Evolutionary conservation across 2,888 invertebrate species (phyloP).

Genomic region (Beris morrisii): DNA sequence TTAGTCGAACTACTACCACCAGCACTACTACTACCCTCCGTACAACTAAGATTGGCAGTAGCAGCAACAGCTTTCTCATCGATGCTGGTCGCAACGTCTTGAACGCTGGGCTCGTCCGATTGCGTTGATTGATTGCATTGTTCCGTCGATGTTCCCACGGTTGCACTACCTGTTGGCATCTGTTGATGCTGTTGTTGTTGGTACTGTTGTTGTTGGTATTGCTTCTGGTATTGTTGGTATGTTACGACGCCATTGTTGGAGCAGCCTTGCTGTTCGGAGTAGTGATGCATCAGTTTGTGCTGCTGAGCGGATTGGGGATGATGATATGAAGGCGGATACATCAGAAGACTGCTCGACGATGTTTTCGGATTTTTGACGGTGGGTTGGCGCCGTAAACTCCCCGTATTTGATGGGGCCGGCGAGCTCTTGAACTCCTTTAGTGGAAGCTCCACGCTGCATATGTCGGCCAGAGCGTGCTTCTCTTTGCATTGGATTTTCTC

Average conservation of each 20-base stretch:
- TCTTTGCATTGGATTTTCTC: conserved; percentile 61
- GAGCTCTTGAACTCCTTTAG: conserved; percentile 65
- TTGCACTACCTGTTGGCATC: conserved; percentile 28
- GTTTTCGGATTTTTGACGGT: conserved; percentile 42
- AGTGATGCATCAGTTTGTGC: conserved; percentile 40
- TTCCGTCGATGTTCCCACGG: conserved; percentile 35
- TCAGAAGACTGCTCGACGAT: conserved; percentile 27
- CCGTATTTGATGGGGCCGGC: conserved; percentile 44
- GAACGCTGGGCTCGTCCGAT: conserved; percentile 40
- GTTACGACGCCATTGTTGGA: conserved; percentile 41
- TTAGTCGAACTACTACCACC: conserved; percentile 41
- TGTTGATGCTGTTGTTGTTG: not conserved
- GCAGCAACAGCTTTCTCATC: conserved; percentile 38
- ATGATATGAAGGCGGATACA: conserved; percentile 42
- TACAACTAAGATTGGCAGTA: not conserved
- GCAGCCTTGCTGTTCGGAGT: conserved; percentile 31
- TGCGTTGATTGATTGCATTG: conserved; percentile 44
- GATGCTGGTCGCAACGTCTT: conserved; percentile 41
- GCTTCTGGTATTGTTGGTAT: conserved; percentile 39
- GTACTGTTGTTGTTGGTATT: conserved; percentile 15
- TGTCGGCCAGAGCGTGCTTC: conserved; percentile 64
- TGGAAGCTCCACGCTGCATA: conserved; percentile 64
- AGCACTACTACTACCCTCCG: conserved; percentile 49
- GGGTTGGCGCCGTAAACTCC: conserved; percentile 47
- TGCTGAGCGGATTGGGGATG: conserved; percentile 30